Evolutionary conservation across 2,888 invertebrate species (phyloP).

Genomic region (Ophion obscuratus): DNA sequence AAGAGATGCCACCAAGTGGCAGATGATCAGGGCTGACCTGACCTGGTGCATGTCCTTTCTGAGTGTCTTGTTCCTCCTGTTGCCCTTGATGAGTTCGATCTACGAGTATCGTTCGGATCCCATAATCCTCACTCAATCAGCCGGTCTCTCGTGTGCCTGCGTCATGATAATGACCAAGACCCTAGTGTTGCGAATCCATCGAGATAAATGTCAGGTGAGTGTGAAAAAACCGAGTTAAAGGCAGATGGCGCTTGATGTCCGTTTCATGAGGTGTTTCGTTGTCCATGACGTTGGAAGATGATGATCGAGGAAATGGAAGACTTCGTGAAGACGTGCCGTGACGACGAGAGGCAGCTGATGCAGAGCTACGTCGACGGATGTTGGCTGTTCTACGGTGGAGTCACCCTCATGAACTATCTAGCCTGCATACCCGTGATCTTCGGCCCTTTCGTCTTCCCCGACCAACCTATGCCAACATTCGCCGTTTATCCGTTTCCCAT

Average conservation of each 20-base stretch:
- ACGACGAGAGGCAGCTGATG: constrained; percentile 48
- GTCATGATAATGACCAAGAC: constrained; percentile 66
- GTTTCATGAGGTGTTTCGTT: background rate
- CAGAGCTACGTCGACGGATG: constrained; percentile 68
- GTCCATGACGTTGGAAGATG: background rate
- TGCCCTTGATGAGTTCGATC: constrained; percentile 49
- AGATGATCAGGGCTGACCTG: constrained; percentile 48
- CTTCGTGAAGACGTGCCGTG: constrained; percentile 7
- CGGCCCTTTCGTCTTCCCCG: constrained; percentile 59
- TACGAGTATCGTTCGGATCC: constrained; percentile 52
- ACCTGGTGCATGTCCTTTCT: constrained; percentile 40
- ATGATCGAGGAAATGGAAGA: constrained; percentile 24
- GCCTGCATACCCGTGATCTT: constrained; percentile 63
- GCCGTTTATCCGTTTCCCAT: constrained; percentile 65
- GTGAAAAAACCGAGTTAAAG: too few relatives aligned
- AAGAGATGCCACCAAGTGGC: constrained; percentile 35
- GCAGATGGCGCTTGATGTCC: background rate
- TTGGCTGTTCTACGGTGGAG: constrained; percentile 53
- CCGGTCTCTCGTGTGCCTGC: constrained; percentile 61
- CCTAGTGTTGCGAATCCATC: constrained; percentile 59
- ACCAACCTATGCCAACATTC: constrained; percentile 32
- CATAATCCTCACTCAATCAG: constrained; percentile 66
- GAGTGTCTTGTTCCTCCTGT: constrained; percentile 28
- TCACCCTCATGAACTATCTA: constrained; percentile 60
- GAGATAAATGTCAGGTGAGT: constrained; percentile 62